Evolutionary conservation across 2,797 vertebrate species (phyloP).

Genomic region (Silurus lanzhouensis): DNA sequence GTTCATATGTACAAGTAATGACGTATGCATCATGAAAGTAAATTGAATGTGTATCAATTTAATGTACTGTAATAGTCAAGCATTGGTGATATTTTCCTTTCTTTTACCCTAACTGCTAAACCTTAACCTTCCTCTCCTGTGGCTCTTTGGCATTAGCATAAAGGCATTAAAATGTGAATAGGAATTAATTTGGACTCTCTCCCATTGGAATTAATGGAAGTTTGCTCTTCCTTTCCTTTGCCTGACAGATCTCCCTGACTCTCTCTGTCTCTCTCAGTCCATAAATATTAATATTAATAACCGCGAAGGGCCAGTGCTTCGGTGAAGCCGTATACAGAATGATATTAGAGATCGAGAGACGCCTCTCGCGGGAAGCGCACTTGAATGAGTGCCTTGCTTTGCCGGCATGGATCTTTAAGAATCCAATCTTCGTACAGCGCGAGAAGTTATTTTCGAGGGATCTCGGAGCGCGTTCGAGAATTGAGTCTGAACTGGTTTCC

Average conservation of each 20-base stretch:
- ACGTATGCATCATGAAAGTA: not conserved
- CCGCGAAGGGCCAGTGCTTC: slow-evolving; percentile 78
- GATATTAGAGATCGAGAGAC: slow-evolving; percentile 85
- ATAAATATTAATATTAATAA: slow-evolving; percentile 89
- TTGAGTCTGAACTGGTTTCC: slow-evolving; percentile 64
- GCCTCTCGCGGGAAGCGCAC: slow-evolving; percentile 84
- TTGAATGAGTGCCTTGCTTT: slow-evolving; percentile 82
- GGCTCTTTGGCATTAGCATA: slow-evolving; percentile 78
- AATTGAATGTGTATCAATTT: not conserved
- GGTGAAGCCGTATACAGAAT: slow-evolving; percentile 84
- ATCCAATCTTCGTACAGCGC: slow-evolving; percentile 84
- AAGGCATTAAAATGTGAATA: slow-evolving; percentile 84
- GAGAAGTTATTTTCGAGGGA: slow-evolving; percentile 82
- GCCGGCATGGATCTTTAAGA: slow-evolving; percentile 83
- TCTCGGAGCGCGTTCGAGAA: slow-evolving; percentile 77
- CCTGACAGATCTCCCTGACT: slow-evolving; percentile 67
- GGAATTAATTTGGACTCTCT: slow-evolving; percentile 86
- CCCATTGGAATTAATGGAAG: slow-evolving; percentile 84
- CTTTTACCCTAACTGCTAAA: slow-evolving; percentile 41
- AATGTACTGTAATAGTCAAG: not conserved
- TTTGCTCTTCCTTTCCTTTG: slow-evolving; percentile 78
- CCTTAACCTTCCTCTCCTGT: slow-evolving; percentile 73
- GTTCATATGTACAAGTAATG: too few relatives aligned
- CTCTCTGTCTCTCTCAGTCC: slow-evolving; percentile 67
- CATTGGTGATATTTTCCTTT: slow-evolving; percentile 31